Evolutionary conservation across 2,888 invertebrate species (phyloP).

Genomic region (Anaspis maculata): DNA sequence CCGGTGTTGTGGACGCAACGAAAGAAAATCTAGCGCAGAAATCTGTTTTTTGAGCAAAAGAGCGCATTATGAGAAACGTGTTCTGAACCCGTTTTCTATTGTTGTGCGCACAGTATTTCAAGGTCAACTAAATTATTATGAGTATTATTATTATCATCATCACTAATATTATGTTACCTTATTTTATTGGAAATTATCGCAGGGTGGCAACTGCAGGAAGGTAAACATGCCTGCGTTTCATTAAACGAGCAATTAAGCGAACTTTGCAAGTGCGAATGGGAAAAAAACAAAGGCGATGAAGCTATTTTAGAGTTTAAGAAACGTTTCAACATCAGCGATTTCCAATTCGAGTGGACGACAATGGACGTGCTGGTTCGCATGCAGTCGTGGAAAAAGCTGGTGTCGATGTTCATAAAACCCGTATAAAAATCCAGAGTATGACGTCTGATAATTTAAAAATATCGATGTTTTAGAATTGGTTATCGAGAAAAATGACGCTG

Average conservation of each 20-base stretch:
- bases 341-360: constrained; percentile 35
- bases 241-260: constrained; percentile 30
- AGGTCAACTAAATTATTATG: too few relatives aligned
- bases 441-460: constrained; percentile 6
- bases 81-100: too few relatives aligned
- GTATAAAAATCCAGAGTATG: too few relatives aligned
- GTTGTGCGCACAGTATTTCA: too few relatives aligned
- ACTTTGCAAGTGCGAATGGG: constrained; percentile 26
- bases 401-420: constrained; percentile 29
- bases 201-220: constrained; percentile 33
- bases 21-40: too few relatives aligned
- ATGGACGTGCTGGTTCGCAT: constrained; percentile 31
- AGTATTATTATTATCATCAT: too few relatives aligned
- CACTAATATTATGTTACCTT: too few relatives aligned
- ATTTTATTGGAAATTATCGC: too few relatives aligned
- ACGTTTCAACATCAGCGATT: constrained; percentile 31
- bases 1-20: too few relatives aligned
- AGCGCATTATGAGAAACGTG: too few relatives aligned
- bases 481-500: constrained; percentile 39
- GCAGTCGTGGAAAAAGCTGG: constrained; percentile 31
- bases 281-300: constrained; percentile 22
- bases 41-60: too few relatives aligned
- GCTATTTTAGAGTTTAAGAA: constrained; percentile 28
- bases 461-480: constrained; percentile 44
- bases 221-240: constrained; percentile 20